Percentiles rank a stretch among this genome's conserved stretches.
Conservation (phyloP, 2,888 invertebrate genomes). For the Dorcus hopei region DNA sequence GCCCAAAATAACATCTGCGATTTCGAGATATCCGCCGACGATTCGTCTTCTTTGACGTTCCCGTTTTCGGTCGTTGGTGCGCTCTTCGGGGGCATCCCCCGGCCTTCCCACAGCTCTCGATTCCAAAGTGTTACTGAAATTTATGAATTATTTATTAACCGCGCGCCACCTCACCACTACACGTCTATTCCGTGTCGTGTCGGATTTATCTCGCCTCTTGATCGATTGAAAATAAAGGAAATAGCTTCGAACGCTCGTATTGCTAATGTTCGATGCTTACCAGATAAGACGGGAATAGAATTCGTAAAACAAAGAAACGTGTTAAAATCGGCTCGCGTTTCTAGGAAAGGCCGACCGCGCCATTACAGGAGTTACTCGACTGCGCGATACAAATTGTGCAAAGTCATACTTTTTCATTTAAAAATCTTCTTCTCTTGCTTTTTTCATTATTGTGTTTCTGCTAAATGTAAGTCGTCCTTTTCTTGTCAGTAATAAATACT, state of each 20-base stretch:
- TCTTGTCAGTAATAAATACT: not conserved
- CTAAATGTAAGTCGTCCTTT: not conserved
- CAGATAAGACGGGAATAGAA: not conserved
- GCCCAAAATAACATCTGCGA: conserved; percentile 34
- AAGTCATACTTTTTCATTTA: no score
- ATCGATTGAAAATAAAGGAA: conserved; percentile 16
- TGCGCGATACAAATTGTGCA: no score
- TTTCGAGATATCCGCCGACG: conserved; percentile 32
- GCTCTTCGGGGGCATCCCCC: not conserved
- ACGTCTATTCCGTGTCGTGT: conserved; percentile 12
- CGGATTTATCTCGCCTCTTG: conserved; percentile 6
- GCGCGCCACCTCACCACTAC: not conserved
- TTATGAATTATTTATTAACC: conserved; percentile 4
- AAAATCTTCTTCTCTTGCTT: no score
- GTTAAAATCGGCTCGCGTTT: not conserved
- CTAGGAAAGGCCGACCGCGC: no score
- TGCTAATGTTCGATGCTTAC: conserved; percentile 9
- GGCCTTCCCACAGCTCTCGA: not conserved
- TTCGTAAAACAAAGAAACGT: not conserved
- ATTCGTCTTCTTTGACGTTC: conserved; percentile 37
- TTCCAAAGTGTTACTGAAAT: not conserved
- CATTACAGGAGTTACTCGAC: no score
- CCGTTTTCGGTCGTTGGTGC: conserved; percentile 17
- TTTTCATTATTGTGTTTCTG: no score
- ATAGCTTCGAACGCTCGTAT: conserved; percentile 7